Evolutionary conservation across 2,888 invertebrate species (phyloP), one percentile per base, ranked within the genome.

Genomic region (Onchidella celtica): DNA sequence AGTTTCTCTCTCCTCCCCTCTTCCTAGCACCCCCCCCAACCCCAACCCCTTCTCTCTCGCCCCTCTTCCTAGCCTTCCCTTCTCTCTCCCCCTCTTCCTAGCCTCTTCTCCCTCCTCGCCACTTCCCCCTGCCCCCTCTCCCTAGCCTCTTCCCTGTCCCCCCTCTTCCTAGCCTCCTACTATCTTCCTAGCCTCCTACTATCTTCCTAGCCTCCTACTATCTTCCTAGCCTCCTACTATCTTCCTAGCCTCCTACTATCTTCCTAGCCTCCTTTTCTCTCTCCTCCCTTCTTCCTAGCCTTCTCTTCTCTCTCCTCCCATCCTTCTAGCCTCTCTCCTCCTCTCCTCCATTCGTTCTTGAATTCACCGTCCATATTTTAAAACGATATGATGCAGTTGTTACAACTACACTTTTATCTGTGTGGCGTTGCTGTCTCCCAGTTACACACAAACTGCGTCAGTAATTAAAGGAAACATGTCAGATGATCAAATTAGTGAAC

Each of bases 291-390:
- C 47, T 47, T 17, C 17, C 47, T 47, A 57, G 57, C 74, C 59
- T 6, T 74, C 61, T 74, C 74, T 74, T 11, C 59, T 59, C 59
- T 59, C 59, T 34, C 27, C 61, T 32, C 59, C n/a, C n/a, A n/a
- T n/a, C n/a, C n/a, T n/a, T n/a, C n/a, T n/a, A n/a, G n/a, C n/a
- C 74, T 74, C 74, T 74, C 32, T 74, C 61, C 59, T 59, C 59
- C 29, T 74, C 74, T 74, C 74, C 59, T 34, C 27, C 61, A 27
- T 55, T n/a, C n/a, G n/a, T n/a, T n/a, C n/a, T n/a, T n/a, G n/a
- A n/a, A n/a, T n/a, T n/a, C n/a, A n/a, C n/a, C n/a, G n/a, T n/a
- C n/a, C n/a, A n/a, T n/a, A n/a, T n/a, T n/a, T n/a, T n/a, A n/a
- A n/a, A n/a, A n/a, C n/a, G n/a, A n/a, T n/a, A n/a, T n/a, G n/a